Evolutionary conservation across 2,113 vertebrate genomes (phyloP).

Genomic region (Struthidea cinerea): DNA sequence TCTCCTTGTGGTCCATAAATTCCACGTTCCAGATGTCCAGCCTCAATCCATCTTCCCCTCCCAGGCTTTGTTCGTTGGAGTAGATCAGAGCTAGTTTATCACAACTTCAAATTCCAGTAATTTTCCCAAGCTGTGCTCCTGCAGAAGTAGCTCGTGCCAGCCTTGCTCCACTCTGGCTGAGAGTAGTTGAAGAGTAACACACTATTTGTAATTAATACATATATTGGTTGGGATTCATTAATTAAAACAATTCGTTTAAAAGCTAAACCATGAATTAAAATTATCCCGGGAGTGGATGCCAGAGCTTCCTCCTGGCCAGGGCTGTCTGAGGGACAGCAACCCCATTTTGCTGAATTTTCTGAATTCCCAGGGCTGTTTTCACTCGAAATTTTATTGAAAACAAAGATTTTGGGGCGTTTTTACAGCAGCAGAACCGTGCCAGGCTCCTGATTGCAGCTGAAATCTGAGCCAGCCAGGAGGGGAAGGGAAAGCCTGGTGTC

Average conservation of each 20-base stretch:
- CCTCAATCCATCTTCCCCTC: background rate
- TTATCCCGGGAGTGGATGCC: background rate
- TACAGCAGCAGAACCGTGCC: background rate
- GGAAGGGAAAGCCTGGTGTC: background rate
- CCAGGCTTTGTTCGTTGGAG: background rate
- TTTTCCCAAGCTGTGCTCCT: background rate
- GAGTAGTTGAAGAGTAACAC: background rate
- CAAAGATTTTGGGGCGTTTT: background rate
- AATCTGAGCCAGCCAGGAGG: background rate
- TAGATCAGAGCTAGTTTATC: background rate
- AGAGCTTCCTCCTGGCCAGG: background rate
- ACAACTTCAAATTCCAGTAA: background rate
- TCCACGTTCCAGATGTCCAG: background rate
- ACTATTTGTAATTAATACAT: background rate
- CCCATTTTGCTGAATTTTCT: background rate
- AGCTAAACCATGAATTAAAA: background rate
- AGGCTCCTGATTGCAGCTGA: background rate
- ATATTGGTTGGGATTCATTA: background rate
- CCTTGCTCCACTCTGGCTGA: background rate
- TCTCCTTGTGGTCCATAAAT: background rate
- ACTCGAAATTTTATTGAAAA: background rate
- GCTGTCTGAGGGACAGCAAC: background rate
- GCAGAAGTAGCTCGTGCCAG: background rate
- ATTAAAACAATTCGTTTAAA: background rate
- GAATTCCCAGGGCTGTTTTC: background rate